Evolutionary conservation across 2,113 vertebrate species (phyloP), one percentile per base, ranked within the genome.

Genomic region (Stercorarius parasiticus): DNA sequence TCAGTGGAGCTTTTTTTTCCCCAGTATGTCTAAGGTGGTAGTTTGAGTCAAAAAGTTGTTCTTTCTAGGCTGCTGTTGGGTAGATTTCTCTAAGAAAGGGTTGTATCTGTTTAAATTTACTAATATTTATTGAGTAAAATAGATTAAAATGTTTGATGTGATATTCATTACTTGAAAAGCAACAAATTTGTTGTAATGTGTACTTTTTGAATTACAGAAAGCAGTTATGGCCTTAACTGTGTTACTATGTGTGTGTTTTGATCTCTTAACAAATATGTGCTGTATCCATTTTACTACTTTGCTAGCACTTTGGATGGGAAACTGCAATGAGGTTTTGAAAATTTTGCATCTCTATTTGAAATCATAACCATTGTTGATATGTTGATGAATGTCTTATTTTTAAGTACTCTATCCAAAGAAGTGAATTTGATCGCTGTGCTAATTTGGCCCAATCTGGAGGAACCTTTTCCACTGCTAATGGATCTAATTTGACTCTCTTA

Each of bases 361-460:
- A 18, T 49, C 3, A 15, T 47, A 79, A 43, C 29, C 47, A 25
- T 83, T 71, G n/a, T 26, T 95, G 73, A 89, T 64, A 2, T 2
- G 30, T 59, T 76, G 21, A 34, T 93, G 38, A 14, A 1, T 81
- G 14, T 86, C 42, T 95, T 95, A 5, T 95, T 91, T 96, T 81
- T 8, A 91, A 99, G 99, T 98, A 99, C 93, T 98, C 99, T 84
- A 97, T 98, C 91, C 99, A 99, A 97, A 99, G 99, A 97, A 98
- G 98, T 66, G 98, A 97, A 34, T 99, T 99, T 95, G 99, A 99
- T 88, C 98, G 96, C 69, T 98, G 95, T 73, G 98, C 98, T 82
- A 97, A 96, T 97, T 98, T 98, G 73, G 97, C 98, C 7, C 98
- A 99, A 86, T 95, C 98, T n/a, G 98, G 98, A 23, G 98, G 98